Evolutionary conservation across 2,113 vertebrate species (phyloP).

Genomic region (Clarias macrocephalus): DNA sequence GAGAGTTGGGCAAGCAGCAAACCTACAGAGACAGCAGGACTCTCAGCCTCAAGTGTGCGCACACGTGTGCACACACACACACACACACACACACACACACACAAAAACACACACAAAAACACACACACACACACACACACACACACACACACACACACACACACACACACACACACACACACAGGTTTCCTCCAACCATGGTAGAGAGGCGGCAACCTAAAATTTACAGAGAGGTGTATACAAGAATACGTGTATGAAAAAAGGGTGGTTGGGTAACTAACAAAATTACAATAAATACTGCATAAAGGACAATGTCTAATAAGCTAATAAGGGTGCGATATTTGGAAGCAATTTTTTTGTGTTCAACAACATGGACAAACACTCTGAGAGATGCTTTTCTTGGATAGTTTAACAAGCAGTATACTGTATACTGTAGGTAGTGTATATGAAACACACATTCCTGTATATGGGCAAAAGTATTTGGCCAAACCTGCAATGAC

Average conservation of each 20-base stretch:
- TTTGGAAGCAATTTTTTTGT: neutral
- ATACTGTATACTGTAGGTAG: neutral
- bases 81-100: slow-evolving; percentile 27
- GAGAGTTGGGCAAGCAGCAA: slow-evolving; percentile 49
- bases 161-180: slow-evolving; percentile 25
- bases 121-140: slow-evolving; percentile 16
- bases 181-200: neutral
- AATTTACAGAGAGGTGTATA: neutral
- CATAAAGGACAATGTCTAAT: neutral
- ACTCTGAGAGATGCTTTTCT: neutral
- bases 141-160: slow-evolving; percentile 26
- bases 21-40: slow-evolving; percentile 28
- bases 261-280: neutral
- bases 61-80: slow-evolving; percentile 37
- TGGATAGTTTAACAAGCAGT: neutral
- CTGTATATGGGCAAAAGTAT: too few relatives aligned
- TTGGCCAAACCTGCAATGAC: too few relatives aligned
- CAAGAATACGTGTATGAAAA: neutral
- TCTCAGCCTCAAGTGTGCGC: slow-evolving; percentile 1
- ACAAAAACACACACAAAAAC: neutral
- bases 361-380: neutral
- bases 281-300: neutral
- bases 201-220: slow-evolving; percentile 1
- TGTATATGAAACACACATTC: neutral
- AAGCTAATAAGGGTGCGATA: neutral